These are phyloP conservation scores for Limnephilus marmoratus DNA, from an alignment of 2,888 invertebrate species.

Conservation along the genomic window DNA sequence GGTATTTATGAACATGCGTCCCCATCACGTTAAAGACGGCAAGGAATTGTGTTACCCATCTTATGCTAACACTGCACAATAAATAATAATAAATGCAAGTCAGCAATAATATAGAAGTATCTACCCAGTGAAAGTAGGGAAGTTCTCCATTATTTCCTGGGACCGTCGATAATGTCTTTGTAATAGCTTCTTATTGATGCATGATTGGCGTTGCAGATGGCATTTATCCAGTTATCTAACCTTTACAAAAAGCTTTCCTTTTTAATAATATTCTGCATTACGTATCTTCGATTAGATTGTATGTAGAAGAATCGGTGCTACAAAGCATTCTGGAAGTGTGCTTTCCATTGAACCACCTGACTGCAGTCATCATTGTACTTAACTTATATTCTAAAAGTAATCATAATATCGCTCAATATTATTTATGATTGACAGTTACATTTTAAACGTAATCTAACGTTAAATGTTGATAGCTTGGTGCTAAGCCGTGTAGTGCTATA, in stretches of 20 bases:
- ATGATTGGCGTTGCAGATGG: not conserved
- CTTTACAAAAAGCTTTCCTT: not conserved
- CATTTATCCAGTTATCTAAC: not conserved
- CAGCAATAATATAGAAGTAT: not conserved
- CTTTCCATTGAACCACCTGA: not conserved
- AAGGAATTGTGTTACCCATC: too few species aligned
- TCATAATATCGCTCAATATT: not conserved
- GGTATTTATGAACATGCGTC: too few species aligned
- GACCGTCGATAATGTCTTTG: not conserved
- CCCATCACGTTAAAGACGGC: too few species aligned
- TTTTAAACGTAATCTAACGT: not conserved
- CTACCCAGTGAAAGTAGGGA: not conserved
- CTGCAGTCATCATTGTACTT: not conserved
- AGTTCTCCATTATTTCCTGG: not conserved
- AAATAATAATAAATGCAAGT: not conserved
- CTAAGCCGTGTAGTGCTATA: not conserved
- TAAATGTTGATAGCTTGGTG: not conserved
- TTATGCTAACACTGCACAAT: not conserved
- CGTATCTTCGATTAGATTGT: not conserved
- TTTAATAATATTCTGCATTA: not conserved
- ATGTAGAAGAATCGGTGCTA: not conserved
- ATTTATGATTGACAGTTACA: not conserved
- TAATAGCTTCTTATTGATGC: not conserved
- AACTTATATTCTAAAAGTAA: not conserved
- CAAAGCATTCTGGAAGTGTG: not conserved